phyloP scores from a whole-genome alignment of 2,797 vertebrate genomes.

The Lepus oiostolus region DNA sequence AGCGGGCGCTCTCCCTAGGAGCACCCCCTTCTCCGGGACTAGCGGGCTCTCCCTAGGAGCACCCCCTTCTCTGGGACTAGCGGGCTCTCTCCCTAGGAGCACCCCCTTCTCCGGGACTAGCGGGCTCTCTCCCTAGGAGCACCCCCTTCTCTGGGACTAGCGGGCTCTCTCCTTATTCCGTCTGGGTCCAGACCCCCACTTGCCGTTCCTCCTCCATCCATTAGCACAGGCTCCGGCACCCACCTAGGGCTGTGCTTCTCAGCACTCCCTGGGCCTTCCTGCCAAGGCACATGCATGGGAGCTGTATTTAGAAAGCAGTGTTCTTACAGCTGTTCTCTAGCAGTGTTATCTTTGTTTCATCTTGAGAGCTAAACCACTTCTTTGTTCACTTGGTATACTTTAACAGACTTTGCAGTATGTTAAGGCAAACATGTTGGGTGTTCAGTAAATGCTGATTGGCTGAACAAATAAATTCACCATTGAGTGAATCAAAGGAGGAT shows the following conservation, averaged over 20 bases:
- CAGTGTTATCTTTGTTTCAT: neutral
- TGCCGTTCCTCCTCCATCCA: neutral
- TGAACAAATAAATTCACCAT: neutral
- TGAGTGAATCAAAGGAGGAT: neutral
- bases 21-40: too few species aligned
- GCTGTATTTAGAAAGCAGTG: neutral
- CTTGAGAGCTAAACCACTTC: neutral
- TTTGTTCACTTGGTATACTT: neutral
- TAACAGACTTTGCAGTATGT: neutral
- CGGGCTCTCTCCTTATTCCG: neutral
- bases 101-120: too few species aligned
- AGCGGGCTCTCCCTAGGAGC: neutral
- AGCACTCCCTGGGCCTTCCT: too few species aligned
- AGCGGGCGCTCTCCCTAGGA: too few species aligned
- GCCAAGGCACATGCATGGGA: neutral
- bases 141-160: too few species aligned
- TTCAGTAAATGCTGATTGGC: neutral
- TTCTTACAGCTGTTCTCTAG: too few species aligned
- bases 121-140: too few species aligned
- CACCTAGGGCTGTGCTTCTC: neutral
- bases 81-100: too few species aligned
- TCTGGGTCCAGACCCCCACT: neutral
- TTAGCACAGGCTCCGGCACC: neutral
- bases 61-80: too few species aligned
- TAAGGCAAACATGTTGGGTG: neutral